These are phyloP conservation scores for Neocloeon triangulifer DNA, from an alignment of 1,140 invertebrate genomes.

Conservation along the genomic window DNA sequence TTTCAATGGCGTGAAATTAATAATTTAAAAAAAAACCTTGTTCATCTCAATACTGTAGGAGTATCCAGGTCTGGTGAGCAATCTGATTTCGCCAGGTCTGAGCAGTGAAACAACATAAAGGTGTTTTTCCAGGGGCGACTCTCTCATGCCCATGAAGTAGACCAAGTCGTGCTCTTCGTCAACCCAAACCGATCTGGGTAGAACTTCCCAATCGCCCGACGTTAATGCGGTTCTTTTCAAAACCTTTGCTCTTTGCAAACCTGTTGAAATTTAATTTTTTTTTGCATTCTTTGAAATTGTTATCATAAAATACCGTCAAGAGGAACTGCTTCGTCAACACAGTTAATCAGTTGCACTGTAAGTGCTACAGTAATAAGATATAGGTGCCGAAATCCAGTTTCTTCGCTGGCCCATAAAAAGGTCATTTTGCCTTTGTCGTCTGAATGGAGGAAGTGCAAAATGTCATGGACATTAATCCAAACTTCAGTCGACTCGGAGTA, in stretches of 20 bases:
- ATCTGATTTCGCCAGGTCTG: constrained; percentile 35
- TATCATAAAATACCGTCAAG: too few species aligned
- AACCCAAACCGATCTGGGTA: constrained; percentile 54
- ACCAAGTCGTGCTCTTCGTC: constrained; percentile 43
- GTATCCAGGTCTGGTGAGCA: constrained; percentile 49
- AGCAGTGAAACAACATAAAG: constrained; percentile 54
- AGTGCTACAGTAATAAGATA: constrained; percentile 46
- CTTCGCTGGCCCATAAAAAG: constrained; percentile 85
- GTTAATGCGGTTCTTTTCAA: constrained; percentile 46
- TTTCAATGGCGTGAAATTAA: background rate
- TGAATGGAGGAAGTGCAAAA: constrained; percentile 58
- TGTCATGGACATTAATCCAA: constrained; percentile 84
- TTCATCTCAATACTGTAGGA: constrained; percentile 55
- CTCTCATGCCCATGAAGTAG: constrained; percentile 58
- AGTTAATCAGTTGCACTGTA: too few species aligned
- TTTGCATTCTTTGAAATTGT: too few species aligned
- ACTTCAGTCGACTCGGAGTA: constrained; percentile 44
- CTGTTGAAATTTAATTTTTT: too few species aligned
- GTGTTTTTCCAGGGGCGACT: constrained; percentile 62
- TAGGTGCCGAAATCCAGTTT: constrained; percentile 75
- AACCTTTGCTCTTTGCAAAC: too few species aligned
- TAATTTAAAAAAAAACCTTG: constrained; percentile 22
- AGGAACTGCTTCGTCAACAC: too few species aligned
- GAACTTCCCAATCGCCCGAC: constrained; percentile 60
- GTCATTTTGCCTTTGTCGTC: constrained; percentile 28